Evolutionary conservation across 2,888 invertebrate species (phyloP).

Genomic region (Melipona bicolor): DNA sequence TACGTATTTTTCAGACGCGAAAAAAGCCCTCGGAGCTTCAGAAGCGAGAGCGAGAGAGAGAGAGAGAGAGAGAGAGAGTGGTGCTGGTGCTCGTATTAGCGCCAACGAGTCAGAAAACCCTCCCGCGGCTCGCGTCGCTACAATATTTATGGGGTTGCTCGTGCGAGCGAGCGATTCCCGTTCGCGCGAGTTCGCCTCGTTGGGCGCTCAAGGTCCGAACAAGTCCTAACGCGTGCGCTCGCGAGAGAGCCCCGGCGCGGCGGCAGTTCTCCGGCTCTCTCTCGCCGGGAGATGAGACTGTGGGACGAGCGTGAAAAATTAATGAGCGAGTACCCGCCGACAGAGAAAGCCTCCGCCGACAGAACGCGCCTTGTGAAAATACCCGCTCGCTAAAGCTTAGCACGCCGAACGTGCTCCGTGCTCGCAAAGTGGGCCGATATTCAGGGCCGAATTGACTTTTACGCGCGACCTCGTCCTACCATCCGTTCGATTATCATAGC

Average conservation of each 20-base stretch:
- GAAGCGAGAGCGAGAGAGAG: constrained; percentile 36
- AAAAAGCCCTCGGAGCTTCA: constrained; percentile 65
- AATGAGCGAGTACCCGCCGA: constrained; percentile 63
- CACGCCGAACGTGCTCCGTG: background rate
- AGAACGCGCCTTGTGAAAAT: constrained; percentile 50
- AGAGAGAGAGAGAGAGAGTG: constrained; percentile 25
- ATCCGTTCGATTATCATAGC: too few species aligned
- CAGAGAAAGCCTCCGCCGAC: constrained; percentile 41
- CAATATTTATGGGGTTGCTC: constrained; percentile 81
- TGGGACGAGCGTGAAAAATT: constrained; percentile 72
- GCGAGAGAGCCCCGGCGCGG: constrained; percentile 56
- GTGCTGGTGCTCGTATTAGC: constrained; percentile 67
- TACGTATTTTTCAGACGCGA: constrained; percentile 65
- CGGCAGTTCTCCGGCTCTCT: too few species aligned
- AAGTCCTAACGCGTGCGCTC: constrained; percentile 71
- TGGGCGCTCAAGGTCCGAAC: constrained; percentile 76
- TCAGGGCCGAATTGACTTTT: constrained; percentile 12
- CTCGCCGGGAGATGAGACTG: constrained; percentile 57
- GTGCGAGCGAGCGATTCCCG: constrained; percentile 80
- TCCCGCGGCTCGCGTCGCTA: constrained; percentile 76
- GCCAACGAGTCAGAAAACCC: constrained; percentile 72
- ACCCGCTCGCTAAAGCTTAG: background rate
- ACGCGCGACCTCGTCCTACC: background rate
- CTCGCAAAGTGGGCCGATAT: constrained; percentile 24
- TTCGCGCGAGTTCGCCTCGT: constrained; percentile 80